Percentiles rank a stretch among this genome's conserved stretches.
Conservation (phyloP, 2,888 invertebrate species). For the Aricia artaxerxes region DNA sequence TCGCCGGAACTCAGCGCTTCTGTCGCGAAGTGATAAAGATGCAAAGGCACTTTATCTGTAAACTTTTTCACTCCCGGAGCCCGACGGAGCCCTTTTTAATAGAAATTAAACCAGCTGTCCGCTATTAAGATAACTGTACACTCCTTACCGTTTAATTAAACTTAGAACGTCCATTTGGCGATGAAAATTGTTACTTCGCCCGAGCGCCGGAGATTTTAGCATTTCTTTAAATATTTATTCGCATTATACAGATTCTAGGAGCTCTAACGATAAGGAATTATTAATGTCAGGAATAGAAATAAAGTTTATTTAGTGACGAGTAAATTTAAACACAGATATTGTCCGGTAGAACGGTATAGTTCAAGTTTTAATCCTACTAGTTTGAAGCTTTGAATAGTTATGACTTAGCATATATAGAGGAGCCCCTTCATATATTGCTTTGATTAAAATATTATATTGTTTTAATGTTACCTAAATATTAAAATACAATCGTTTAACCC, state of each 20-base stretch:
- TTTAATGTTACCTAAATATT: neutral
- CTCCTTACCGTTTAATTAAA: slow-evolving; percentile 61
- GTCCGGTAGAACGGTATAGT: neutral
- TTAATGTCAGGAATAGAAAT: neutral
- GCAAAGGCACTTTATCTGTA: slow-evolving; percentile 72
- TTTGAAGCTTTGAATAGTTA: neutral
- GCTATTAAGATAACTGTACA: slow-evolving; percentile 67
- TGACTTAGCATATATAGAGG: neutral
- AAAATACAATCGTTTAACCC: neutral
- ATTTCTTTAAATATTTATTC: slow-evolving; percentile 31
- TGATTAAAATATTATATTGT: neutral
- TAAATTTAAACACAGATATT: neutral
- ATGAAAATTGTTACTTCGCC: slow-evolving; percentile 26
- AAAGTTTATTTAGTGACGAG: neutral
- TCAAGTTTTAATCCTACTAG: neutral
- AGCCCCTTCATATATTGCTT: neutral
- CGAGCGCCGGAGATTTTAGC: slow-evolving; percentile 23
- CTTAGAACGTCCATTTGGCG: slow-evolving; percentile 38
- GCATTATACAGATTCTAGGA: slow-evolving; percentile 8
- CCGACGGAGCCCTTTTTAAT: slow-evolving; percentile 62
- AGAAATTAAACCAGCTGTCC: slow-evolving; percentile 67
- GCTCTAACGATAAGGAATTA: slow-evolving; percentile 6
- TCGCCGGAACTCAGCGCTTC: slow-evolving; percentile 47
- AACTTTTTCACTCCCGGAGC: slow-evolving; percentile 68
- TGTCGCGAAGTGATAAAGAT: slow-evolving; percentile 51